Base-by-base conservation (phyloP, 2,797 vertebrate species). In the Ctenochaetus hawaiiensis region DNA sequence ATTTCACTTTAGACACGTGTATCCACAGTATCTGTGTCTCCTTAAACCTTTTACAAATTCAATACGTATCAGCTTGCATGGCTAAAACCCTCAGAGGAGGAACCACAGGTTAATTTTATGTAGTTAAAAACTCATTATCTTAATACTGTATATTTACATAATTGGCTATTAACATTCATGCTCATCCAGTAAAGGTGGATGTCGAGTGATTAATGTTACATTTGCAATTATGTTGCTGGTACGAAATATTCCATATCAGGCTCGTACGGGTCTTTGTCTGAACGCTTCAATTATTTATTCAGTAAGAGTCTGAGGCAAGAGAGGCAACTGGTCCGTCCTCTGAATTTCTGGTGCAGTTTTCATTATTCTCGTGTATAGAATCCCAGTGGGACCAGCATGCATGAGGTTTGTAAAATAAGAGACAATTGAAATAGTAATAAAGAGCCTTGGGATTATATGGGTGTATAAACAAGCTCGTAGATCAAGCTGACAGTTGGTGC, bases 111-210 rank as follows among this genome's bases (percentile, higher is more conserved):
- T 87, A 18, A 87, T 87, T 87, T 60, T 65, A 82, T 69, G 45
- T 73, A 34, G 67, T 71, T 78, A 56, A 53, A 85, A 87, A 74
- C 53, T 76, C 69, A 89, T 90, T 84, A 88, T 82, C 80, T 69
- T 67, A 82, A 87, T 47, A 78, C 57, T 59, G 75, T 37, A 62
- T 30, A 91, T 93, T 92, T 89, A 81, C 87, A 90, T 90, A 91
- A 92, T 90, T 83, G 73, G 75, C 81, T 75, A 86, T 87, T 91
- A 89, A 84, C 82, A 89, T 90, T 81, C 86, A 80, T 62, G 74
- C 78, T 90, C 82, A 76, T 86, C 70, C 83, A 53, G 78, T 68
- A 73, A 81, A 85, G 80, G 77, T 87, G 78, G 78, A 81, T 79
- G 77, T 67, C 22, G 45, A 77, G 78, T 85, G 83, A 89, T 91